phyloP scores from a whole-genome alignment of 2,113 vertebrate species.

The Amia ocellicauda region DNA sequence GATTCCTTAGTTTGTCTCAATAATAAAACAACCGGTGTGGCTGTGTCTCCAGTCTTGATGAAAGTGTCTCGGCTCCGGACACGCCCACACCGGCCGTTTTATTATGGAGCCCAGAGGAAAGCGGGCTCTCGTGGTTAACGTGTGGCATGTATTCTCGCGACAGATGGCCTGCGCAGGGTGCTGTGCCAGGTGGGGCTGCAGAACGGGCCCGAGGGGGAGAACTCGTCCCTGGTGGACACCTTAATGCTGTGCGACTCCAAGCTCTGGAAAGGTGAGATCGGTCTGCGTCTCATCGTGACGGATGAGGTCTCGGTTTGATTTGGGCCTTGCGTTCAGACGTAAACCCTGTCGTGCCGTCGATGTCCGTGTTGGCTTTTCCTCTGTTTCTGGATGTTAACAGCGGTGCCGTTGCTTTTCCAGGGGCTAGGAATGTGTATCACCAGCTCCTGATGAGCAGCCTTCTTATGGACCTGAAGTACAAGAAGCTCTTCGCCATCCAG shows the following conservation, averaged over 20 bases:
- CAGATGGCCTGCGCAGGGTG: conserved; percentile 88
- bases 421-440: conserved; percentile 91
- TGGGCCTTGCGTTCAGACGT: too few relatives aligned
- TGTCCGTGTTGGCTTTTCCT: too few relatives aligned
- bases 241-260: conserved; percentile 95
- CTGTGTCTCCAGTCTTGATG: background rate
- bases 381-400: background rate
- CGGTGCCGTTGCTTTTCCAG: conserved; percentile 49
- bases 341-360: too few relatives aligned
- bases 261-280: conserved; percentile 88
- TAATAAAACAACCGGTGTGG: background rate
- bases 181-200: conserved; percentile 92
- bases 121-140: too few relatives aligned
- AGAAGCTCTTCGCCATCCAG: conserved; percentile 90
- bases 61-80: too few relatives aligned
- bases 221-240: conserved; percentile 85
- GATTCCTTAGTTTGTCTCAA: background rate
- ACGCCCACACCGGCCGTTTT: too few relatives aligned
- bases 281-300: too few relatives aligned
- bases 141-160: conserved; percentile 26
- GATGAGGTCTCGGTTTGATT: too few relatives aligned
- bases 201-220: conserved; percentile 78
- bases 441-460: conserved; percentile 97
- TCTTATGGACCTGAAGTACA: conserved; percentile 96
- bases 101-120: too few relatives aligned